A percentile compares a stretch with the other conserved stretches of the same genome.
These are phyloP conservation scores for Crotalus helleri DNA, from an alignment of 2,113 vertebrate genomes.

Conservation along the genomic window DNA sequence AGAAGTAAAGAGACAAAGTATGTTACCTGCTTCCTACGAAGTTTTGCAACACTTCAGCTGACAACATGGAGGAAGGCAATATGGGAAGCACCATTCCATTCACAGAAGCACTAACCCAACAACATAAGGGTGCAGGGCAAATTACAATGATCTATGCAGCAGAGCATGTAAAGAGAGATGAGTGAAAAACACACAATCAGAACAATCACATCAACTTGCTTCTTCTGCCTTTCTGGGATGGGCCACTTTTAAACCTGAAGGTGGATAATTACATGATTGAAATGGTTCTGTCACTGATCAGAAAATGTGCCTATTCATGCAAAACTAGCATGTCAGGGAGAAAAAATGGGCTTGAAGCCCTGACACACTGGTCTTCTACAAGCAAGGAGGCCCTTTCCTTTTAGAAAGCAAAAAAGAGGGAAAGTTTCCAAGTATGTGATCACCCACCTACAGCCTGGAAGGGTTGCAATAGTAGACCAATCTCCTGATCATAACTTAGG, in stretches of 20 bases:
- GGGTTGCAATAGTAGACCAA: neutral
- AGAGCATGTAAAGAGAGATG: neutral
- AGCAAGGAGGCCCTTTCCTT: neutral
- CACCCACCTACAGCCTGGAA: neutral
- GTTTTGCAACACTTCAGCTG: neutral
- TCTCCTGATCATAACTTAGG: neutral
- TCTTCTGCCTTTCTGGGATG: neutral
- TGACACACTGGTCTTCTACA: neutral
- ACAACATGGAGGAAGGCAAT: neutral
- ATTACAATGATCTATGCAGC: neutral
- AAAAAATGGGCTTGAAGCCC: neutral
- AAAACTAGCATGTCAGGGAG: neutral
- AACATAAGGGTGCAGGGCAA: neutral
- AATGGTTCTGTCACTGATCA: neutral
- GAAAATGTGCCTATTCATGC: neutral
- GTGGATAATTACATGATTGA: neutral
- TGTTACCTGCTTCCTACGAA: neutral
- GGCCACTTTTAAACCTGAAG: neutral
- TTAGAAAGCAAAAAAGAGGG: neutral
- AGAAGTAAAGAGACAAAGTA: neutral
- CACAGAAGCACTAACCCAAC: neutral
- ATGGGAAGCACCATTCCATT: neutral
- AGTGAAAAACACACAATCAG: neutral
- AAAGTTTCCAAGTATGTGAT: neutral
- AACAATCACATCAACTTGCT: neutral